Conservation (phyloP, 2,113 vertebrate genomes). For the Campylomormyrus tamandua region DNA sequence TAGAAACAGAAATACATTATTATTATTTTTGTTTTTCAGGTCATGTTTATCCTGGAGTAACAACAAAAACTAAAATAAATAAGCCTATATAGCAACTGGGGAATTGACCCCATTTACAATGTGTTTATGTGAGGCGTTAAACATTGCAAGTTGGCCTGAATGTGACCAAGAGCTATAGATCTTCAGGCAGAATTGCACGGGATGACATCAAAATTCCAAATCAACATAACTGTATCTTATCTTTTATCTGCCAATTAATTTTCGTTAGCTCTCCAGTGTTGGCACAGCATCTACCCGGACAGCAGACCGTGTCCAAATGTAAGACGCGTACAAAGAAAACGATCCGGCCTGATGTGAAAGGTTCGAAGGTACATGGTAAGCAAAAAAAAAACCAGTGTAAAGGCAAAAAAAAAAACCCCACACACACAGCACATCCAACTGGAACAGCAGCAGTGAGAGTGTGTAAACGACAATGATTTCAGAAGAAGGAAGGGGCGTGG, state of each 20-base stretch:
- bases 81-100: neutral
- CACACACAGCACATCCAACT: slow-evolving; percentile 40
- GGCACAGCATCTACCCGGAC: neutral
- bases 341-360: neutral
- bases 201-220: neutral
- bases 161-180: neutral
- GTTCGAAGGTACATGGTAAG: slow-evolving; percentile 9
- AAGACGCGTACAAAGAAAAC: neutral
- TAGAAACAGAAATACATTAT: neutral
- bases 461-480: slow-evolving; percentile 28
- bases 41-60: neutral
- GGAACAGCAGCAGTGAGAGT: slow-evolving; percentile 46
- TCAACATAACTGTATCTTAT: neutral
- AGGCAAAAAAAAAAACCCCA: slow-evolving; percentile 19
- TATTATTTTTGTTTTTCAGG: neutral
- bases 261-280: neutral
- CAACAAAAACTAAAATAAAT: slow-evolving; percentile 3
- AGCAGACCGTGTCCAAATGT: neutral
- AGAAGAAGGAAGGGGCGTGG: slow-evolving; percentile 34
- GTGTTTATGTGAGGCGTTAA: neutral
- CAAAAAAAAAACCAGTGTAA: slow-evolving; percentile 24
- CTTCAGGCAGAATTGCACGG: neutral
- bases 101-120: neutral
- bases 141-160: neutral
- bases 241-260: neutral